Conservation (phyloP, 2,113 vertebrate species). For the Spilogale gracilis region DNA sequence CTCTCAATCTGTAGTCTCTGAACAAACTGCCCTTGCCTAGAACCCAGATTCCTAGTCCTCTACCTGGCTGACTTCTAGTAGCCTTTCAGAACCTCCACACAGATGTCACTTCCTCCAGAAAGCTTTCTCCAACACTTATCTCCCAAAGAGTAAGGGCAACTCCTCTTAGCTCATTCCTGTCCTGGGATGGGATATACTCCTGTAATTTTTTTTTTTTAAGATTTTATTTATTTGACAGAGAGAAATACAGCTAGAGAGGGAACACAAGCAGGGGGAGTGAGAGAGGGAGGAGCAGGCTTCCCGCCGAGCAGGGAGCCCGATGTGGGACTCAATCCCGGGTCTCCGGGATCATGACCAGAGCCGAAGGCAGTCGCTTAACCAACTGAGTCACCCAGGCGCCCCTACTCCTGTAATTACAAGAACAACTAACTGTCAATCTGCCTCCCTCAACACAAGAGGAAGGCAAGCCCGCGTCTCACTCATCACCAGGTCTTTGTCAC, state of each 20-base stretch:
- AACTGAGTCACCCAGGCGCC: too few species aligned
- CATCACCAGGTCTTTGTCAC: neutral
- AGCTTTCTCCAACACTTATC: neutral
- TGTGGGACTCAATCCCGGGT: too few species aligned
- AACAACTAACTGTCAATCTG: neutral
- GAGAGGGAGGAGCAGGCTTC: too few species aligned
- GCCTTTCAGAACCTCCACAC: neutral
- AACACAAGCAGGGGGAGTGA: too few species aligned
- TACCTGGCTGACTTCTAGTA: neutral
- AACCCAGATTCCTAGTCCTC: neutral
- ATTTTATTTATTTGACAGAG: too few species aligned
- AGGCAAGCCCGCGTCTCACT: neutral
- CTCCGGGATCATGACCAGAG: too few species aligned
- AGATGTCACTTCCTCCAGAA: neutral
- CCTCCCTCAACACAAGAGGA: neutral
- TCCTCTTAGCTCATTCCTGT: neutral
- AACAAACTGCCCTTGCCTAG: neutral
- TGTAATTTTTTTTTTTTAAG: neutral
- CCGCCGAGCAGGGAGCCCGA: too few species aligned
- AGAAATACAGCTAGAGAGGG: too few species aligned
- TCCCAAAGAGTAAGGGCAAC: neutral
- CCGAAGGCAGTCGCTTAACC: too few species aligned
- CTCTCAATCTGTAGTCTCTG: neutral
- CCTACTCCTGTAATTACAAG: neutral
- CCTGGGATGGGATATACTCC: neutral